Evolutionary conservation across 2,113 vertebrate species (phyloP).

Genomic region (Petaurus breviceps): DNA sequence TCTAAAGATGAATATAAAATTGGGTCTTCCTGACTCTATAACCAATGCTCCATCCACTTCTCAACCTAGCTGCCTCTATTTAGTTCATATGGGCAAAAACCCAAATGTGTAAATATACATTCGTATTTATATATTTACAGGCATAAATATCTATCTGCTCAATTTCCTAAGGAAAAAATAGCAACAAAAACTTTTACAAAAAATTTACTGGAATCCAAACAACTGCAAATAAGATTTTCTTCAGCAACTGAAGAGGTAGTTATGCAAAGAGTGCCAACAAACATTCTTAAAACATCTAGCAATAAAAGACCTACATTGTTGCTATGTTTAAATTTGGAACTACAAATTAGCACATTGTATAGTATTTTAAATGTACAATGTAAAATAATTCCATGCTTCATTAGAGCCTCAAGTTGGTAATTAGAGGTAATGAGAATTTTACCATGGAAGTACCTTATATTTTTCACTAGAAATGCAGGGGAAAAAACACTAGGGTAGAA

Average conservation of each 20-base stretch:
- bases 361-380: background rate
- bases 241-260: background rate
- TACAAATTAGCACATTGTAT: background rate
- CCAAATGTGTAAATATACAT: background rate
- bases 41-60: background rate
- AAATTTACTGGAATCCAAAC: background rate
- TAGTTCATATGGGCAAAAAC: background rate
- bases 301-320: background rate
- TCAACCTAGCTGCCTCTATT: background rate
- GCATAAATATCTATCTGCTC: background rate
- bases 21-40: background rate
- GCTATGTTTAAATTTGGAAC: background rate
- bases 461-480: background rate
- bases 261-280: background rate
- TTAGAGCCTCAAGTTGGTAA: background rate
- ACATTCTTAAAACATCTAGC: background rate
- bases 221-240: background rate
- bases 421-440: background rate
- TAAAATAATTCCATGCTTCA: background rate
- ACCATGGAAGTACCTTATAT: background rate
- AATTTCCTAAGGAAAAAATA: background rate
- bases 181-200: background rate
- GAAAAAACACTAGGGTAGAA: background rate
- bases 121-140: too few relatives aligned
- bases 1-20: background rate